Base-by-base conservation (phyloP, 2,797 vertebrate species). In the Sciurus carolinensis region DNA sequence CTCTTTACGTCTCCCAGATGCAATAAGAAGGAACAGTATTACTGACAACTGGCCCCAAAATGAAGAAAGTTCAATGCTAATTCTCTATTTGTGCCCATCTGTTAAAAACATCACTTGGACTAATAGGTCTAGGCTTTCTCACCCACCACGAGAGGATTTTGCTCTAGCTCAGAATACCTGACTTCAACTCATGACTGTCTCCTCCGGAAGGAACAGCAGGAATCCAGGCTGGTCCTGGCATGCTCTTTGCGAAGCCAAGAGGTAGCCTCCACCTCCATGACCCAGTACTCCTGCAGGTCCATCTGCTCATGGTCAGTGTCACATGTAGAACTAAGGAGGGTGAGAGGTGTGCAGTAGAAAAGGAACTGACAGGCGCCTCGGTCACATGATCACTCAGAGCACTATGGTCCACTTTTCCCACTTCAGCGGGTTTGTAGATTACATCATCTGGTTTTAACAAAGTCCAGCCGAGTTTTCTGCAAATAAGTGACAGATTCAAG, bases 371-470 rank as follows among this genome's bases (percentile, higher is more conserved):
- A 4, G 5, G 1, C 8, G 20, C 18, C 69, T 66, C 28, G 3
- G 13, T 8, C 30, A 10, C 3, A 0, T 1, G 30, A 66, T 17
- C 11, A 12, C 50, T 69, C 30, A 24, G 52, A 71, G 69, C 18
- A 8, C 15, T 30, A 18, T 1, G 3, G 26, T 4, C 77, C 39
- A 13, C 42, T 42, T 64, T 15, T n/a, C 17, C 62, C n/a, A 7
- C 10, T 36, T 52, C 30, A 4, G 4, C 42, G n/a, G 52, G 62
- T 6, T 57, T n/a, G 33, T 3, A 18, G 44, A 79, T 57, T 26
- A 69, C 2, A 13, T 9, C 26, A 50, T 83, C 42, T 36, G 7
- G 9, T 86, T 79, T 93, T 73, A 83, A 91, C n/a, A 95, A 93
- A 95, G 76, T 67, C 12, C 24, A 62, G 57, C 24, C 54, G 64